Base-by-base conservation (phyloP, 2,888 invertebrate genomes). In the Melanchra persicariae region DNA sequence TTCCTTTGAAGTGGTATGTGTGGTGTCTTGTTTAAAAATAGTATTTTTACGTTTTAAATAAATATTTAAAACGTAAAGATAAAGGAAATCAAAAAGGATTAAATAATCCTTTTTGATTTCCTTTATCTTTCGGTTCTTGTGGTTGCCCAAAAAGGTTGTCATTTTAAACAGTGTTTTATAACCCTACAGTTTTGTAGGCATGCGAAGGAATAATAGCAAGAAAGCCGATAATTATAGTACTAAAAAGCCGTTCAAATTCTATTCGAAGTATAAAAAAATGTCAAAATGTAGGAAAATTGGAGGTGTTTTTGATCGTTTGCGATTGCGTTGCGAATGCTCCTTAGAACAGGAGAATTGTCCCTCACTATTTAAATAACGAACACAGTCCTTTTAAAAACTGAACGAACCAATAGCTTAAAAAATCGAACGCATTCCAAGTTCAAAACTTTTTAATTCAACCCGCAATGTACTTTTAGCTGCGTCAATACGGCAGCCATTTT, bases 401-500 rank as follows among this genome's bases (percentile, higher is more conserved):
- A 52, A 62, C 40, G 26, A 58, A 51, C 52, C 49, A 68, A 59
- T 61, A 64, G 7, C 57, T 70, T 17, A 79, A 43, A 24, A 51
- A 34, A 59, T 77, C 67, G 49, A 59, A 64, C 60, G 40, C 65
- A 55, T 78, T 71, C 43, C 22, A 78, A 57, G 17, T 67, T 72
- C 10, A 34, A 74, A 77, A 73, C 61, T 74, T 82, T 79, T 80
- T 74, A 74, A 69, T 77, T 51, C 47, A 62, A 52, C 54, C 19
- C 40, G 82, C 62, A 63, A 37, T 66, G 30, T 80, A 85, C 70
- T 83, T 77, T 68, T 47, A 67, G 60, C 68, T 74, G 24, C 57
- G 69, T 74, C 71, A 77, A 70, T 55, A 74, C 61, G 55, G 66
- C 54, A 12, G 85, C 72, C 60, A 74, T 75, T 55, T 82, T 84